phyloP scores from a whole-genome alignment of 1,140 invertebrate species.

The Rhizoglyphus robini region DNA sequence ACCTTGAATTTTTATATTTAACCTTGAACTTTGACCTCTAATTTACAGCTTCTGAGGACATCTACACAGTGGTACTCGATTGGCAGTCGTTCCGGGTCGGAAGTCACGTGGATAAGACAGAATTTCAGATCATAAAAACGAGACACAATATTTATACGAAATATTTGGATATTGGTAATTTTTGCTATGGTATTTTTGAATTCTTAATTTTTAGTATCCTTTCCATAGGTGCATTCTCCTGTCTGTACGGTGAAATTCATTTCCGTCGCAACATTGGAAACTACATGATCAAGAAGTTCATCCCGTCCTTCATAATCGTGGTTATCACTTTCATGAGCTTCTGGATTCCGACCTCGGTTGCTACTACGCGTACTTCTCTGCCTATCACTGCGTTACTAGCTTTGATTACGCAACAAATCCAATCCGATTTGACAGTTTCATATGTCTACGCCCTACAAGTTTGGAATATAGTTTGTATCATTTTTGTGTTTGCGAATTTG shows the following conservation, averaged over 20 bases:
- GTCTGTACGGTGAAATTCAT: constrained; percentile 11
- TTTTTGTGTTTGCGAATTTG: constrained; percentile 66
- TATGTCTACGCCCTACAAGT: constrained; percentile 43
- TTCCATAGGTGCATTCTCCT: constrained; percentile 15
- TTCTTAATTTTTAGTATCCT: not conserved
- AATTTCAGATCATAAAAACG: constrained; percentile 4
- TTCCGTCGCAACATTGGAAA: constrained; percentile 18
- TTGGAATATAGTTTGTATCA: constrained; percentile 52
- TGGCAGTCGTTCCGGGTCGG: constrained; percentile 16
- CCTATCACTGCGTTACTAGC: constrained; percentile 46
- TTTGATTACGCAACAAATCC: constrained; percentile 53
- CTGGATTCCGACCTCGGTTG: constrained; percentile 34
- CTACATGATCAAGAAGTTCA: constrained; percentile 19
- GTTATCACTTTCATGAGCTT: constrained; percentile 22
- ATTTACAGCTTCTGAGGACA: constrained; percentile 18
- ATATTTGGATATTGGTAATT: not conserved
- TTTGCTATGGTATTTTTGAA: too few species aligned
- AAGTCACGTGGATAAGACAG: constrained; percentile 4
- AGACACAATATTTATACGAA: constrained; percentile 2
- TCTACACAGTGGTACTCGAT: constrained; percentile 10
- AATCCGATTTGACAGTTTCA: constrained; percentile 32
- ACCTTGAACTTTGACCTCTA: too few species aligned
- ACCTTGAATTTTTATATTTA: too few species aligned
- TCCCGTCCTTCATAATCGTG: constrained; percentile 23
- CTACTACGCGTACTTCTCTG: constrained; percentile 42